phyloP scores from a whole-genome alignment of 2,797 vertebrate genomes.

The Lycodopsis pacificus region DNA sequence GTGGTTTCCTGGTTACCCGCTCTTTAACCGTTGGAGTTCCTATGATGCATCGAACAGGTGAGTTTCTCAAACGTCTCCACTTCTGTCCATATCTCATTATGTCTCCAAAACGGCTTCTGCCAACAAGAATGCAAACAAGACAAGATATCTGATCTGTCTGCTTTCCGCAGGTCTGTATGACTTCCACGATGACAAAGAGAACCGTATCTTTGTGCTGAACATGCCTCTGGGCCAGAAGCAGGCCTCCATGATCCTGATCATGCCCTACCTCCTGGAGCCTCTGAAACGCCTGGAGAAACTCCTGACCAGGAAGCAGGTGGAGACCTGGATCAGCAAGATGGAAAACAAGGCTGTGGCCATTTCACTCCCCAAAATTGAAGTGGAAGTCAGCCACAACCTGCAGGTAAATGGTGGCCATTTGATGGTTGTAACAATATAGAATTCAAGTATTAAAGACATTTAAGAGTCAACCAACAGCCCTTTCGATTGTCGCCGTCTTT shows the following conservation, averaged over 20 bases:
- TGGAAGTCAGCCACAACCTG: slow-evolving; percentile 87
- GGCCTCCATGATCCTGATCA: slow-evolving; percentile 93
- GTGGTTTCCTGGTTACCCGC: slow-evolving; percentile 92
- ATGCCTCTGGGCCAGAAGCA: slow-evolving; percentile 96
- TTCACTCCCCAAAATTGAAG: slow-evolving; percentile 90
- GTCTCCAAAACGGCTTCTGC: slow-evolving; percentile 14
- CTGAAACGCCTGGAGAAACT: slow-evolving; percentile 93
- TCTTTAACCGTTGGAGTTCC: slow-evolving; percentile 89
- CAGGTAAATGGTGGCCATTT: slow-evolving; percentile 76
- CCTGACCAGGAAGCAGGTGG: slow-evolving; percentile 91
- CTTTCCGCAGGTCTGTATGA: slow-evolving; percentile 89
- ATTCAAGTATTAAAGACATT: neutral
- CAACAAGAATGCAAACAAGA: neutral
- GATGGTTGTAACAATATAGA: neutral
- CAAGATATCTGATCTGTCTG: neutral
- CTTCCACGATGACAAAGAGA: slow-evolving; percentile 89
- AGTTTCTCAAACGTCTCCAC: slow-evolving; percentile 7
- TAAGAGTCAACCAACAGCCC: neutral
- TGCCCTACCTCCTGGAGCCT: slow-evolving; percentile 94
- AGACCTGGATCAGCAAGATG: slow-evolving; percentile 91
- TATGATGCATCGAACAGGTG: slow-evolving; percentile 99
- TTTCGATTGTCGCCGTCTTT: slow-evolving; percentile 12
- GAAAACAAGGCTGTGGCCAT: slow-evolving; percentile 91
- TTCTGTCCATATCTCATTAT: slow-evolving; percentile 8
- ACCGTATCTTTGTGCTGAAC: slow-evolving; percentile 88